Evolutionary conservation across 2,888 invertebrate species (phyloP), one percentile per base, ranked within the genome.

Genomic region (Aleiodes testaceus): DNA sequence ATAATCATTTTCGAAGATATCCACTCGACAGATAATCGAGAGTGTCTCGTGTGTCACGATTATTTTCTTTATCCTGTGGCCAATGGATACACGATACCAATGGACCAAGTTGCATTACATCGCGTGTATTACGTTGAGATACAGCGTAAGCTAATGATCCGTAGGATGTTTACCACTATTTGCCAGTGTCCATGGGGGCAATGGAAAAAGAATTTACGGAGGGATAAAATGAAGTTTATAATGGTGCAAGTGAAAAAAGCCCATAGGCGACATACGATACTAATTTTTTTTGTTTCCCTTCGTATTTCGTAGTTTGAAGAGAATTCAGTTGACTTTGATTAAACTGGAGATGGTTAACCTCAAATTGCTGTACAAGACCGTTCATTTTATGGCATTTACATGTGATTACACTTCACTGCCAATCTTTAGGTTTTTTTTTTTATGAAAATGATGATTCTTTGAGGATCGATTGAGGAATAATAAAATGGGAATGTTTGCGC

Each of bases 11-110:
- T 11, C 59, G 16, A 42, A 59, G 59, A 59, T 59, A 59, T 59
- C 59, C 59, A 59, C 74, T 72, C 74, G 77, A 75, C 75, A 70
- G 77, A 66, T 72, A 72, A 64, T 64, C 66, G 72, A 75, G 77
- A 82, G 83, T 85, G 81, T 86, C 85, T 85, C 84, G 79, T 82
- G 79, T 84, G 81, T 84, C 83, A 77, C 82, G 82, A 76, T 76
- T 75, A 75, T 69, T 47, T 22, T 26, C n/a, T 26, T n/a, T 66
- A 65, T 52, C 52, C 69, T 71, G 76, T 72, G 74, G 73, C 75
- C 36, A 74, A 68, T 75, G 76, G 86, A 84, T 79, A 86, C 79
- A 80, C 81, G 85, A 86, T 81, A 85, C 81, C 80, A 75, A 69
- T 70, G 78, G 81, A 11, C 59, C 14, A 36, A 7, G 59, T 59